Evolutionary conservation across 1,140 invertebrate genomes (phyloP), one percentile per base, ranked within the genome.

Genomic region (Alviniconcha marisindica): DNA sequence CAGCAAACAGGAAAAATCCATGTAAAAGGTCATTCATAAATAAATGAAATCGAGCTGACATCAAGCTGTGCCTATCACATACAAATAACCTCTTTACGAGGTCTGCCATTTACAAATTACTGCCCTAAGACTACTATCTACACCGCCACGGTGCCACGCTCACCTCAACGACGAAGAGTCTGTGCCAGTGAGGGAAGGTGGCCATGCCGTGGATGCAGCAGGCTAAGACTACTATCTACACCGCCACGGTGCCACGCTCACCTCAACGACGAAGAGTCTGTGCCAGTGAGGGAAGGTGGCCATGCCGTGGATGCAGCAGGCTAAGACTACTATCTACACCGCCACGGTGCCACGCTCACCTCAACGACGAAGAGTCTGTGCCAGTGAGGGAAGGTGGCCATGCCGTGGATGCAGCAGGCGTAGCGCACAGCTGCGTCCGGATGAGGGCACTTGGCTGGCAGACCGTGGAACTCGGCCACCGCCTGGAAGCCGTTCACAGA

Each of bases 301-400:
- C 87, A 84, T 85, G 18, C 87, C 87, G 63, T 86, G 85, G 44
- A 86, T 38, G 71, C 85, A 88, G 83, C 21, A 12, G 21, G 48
- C n/a, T n/a, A n/a, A n/a, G n/a, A n/a, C n/a, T n/a, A n/a, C n/a
- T n/a, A n/a, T n/a, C n/a, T n/a, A n/a, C n/a, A n/a, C n/a, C n/a
- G n/a, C n/a, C 48, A 51, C 48, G 48, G 21, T 51, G 21, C 48
- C 7, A 51, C 21, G 7, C 54, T n/a, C 24, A 86, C 85, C 82
- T 86, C 84, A 1, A 82, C 74, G 5, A 87, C 84, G 38, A 83
- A 82, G 24, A 87, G 81, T 31, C 86, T 71, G 76, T 87, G 86
- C 86, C 86, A 87, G 82, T 87, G 86, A 12, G 82, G 82, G 74
- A 87, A 87, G 51, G 78, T 87, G n/a, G 86, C 77, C 86, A 85